These are phyloP conservation scores for Tamandua tetradactyla DNA, from an alignment of 2,797 vertebrate species.

Conservation along the genomic window DNA sequence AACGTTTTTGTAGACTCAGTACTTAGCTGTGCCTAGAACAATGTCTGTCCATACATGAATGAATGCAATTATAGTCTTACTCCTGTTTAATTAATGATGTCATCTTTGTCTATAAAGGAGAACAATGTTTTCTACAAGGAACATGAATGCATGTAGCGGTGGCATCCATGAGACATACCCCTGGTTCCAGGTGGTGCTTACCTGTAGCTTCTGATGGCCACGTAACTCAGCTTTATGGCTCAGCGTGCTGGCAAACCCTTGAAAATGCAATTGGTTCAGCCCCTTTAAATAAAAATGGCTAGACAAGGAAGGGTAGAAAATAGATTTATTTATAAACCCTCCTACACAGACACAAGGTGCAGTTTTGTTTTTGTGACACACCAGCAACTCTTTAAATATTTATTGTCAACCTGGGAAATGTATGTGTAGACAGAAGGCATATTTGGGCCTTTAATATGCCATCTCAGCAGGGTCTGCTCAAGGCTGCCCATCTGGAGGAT, in stretches of 20 bases:
- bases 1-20: neutral
- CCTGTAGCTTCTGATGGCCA: neutral
- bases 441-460: conserved; percentile 52
- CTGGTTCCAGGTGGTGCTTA: neutral
- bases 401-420: conserved; percentile 67
- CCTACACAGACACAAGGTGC: conserved; percentile 42
- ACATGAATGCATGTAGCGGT: neutral
- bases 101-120: neutral
- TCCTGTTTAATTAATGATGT: neutral
- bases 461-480: conserved; percentile 51
- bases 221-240: neutral
- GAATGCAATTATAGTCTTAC: neutral
- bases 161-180: neutral
- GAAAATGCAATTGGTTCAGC: neutral
- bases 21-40: neutral
- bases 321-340: conserved; percentile 65
- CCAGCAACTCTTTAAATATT: conserved; percentile 72
- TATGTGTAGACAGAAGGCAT: conserved; percentile 41
- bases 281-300: conserved; percentile 46
- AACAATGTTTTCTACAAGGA: neutral
- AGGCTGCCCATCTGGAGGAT: conserved; percentile 68
- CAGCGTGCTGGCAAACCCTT: neutral
- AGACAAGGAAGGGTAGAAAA: conserved; percentile 3
- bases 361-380: conserved; percentile 66
- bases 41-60: neutral